Conservation (phyloP, 2,113 vertebrate genomes). For the Tapirus terrestris region DNA sequence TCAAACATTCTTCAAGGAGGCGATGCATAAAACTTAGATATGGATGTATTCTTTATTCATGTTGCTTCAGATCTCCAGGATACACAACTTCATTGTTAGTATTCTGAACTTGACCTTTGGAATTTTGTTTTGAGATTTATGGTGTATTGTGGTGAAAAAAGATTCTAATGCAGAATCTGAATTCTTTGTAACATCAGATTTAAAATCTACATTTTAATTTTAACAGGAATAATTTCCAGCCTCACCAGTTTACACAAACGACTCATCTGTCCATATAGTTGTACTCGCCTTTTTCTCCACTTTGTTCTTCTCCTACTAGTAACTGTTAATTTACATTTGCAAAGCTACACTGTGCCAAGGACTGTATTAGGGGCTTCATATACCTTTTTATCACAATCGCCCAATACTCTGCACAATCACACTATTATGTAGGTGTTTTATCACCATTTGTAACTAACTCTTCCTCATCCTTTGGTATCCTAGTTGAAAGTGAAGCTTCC, state of each 20-base stretch:
- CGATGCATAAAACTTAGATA: not conserved
- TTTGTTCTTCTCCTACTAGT: not conserved
- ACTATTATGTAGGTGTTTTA: not conserved
- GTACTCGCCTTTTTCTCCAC: not conserved
- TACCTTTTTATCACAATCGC: not conserved
- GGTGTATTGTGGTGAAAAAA: not conserved
- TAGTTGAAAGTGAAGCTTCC: not conserved
- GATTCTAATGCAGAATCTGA: not conserved
- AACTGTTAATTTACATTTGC: not conserved
- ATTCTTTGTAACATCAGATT: not conserved
- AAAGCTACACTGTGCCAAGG: not conserved
- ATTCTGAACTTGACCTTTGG: conserved; percentile 1
- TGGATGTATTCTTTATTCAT: not conserved
- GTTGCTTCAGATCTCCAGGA: not conserved
- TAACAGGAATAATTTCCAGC: not conserved
- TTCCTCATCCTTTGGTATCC: not conserved
- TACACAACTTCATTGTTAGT: not conserved
- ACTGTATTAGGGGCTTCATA: not conserved
- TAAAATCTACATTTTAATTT: conserved; percentile 5
- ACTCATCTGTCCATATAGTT: not conserved
- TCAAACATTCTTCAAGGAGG: not conserved
- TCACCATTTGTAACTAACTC: not conserved
- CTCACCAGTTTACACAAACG: not conserved
- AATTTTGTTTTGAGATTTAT: conserved; percentile 26
- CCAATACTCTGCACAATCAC: not conserved